These are phyloP conservation scores for Aphis gossypii DNA, from an alignment of 1,140 invertebrate genomes.

Conservation along the genomic window DNA sequence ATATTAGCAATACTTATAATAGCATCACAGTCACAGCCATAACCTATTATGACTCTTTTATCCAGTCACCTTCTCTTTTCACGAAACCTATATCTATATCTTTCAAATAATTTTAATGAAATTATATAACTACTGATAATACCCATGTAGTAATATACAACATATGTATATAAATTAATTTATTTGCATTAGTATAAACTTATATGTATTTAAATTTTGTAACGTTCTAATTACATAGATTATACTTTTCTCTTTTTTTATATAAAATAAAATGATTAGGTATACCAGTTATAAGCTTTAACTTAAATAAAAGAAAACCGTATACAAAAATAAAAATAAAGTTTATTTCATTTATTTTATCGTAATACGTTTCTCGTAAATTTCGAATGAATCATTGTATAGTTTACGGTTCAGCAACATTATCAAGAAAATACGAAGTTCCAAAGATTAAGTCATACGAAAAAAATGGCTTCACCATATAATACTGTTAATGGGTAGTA, in stretches of 20 bases:
- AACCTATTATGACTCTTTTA: neutral
- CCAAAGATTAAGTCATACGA: slow-evolving; percentile 33
- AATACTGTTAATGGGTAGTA: slow-evolving; percentile 34
- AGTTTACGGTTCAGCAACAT: slow-evolving; percentile 34
- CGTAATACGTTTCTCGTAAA: neutral
- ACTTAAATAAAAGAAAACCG: neutral
- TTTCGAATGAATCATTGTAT: slow-evolving; percentile 24
- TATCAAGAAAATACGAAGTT: slow-evolving; percentile 21
- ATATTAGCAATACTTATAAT: neutral
- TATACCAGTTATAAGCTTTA: neutral
- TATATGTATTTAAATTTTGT: neutral
- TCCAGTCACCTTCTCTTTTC: neutral
- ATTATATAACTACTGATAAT: neutral
- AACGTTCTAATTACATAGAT: neutral
- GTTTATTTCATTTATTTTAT: neutral
- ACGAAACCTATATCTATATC: no score
- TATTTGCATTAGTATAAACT: no score
- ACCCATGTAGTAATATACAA: no score
- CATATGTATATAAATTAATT: no score
- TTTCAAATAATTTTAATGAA: neutral
- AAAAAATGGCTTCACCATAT: slow-evolving; percentile 3
- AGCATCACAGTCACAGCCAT: neutral
- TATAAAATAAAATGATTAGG: neutral
- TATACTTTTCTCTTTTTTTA: neutral
- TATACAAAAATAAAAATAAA: neutral